phyloP scores from a whole-genome alignment of 2,113 vertebrate species.

The Geococcyx californianus region DNA sequence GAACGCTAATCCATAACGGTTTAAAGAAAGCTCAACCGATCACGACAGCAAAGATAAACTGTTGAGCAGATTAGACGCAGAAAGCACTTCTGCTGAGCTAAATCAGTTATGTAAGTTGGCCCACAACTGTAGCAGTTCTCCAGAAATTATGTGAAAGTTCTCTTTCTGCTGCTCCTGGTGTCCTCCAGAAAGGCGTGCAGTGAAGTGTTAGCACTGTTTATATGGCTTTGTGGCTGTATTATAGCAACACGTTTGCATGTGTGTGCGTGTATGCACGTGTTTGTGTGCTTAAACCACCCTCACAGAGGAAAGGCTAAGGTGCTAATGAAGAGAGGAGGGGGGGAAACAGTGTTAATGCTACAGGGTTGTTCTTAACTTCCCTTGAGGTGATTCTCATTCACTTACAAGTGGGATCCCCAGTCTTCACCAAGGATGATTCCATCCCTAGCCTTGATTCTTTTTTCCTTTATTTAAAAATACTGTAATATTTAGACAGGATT shows the following conservation, averaged over 20 bases:
- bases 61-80: constrained; percentile 71
- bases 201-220: neutral
- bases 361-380: neutral
- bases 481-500: neutral
- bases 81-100: constrained; percentile 51
- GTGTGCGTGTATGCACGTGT: fast-evolving
- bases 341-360: neutral
- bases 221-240: neutral
- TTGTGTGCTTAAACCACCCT: neutral
- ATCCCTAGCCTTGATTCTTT: neutral
- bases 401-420: neutral
- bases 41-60: constrained; percentile 60
- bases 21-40: constrained; percentile 55
- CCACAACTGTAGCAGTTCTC: neutral
- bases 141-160: constrained; percentile 18
- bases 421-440: neutral
- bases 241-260: fast-evolving
- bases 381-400: neutral
- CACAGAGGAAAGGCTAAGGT: neutral
- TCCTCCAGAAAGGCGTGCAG: neutral
- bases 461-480: neutral
- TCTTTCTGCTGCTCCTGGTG: neutral
- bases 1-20: constrained; percentile 57
- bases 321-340: neutral
- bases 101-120: constrained; percentile 61